phyloP scores from a whole-genome alignment of 64 coral and sea anemone species.

The Platygyra sinensis region DNA sequence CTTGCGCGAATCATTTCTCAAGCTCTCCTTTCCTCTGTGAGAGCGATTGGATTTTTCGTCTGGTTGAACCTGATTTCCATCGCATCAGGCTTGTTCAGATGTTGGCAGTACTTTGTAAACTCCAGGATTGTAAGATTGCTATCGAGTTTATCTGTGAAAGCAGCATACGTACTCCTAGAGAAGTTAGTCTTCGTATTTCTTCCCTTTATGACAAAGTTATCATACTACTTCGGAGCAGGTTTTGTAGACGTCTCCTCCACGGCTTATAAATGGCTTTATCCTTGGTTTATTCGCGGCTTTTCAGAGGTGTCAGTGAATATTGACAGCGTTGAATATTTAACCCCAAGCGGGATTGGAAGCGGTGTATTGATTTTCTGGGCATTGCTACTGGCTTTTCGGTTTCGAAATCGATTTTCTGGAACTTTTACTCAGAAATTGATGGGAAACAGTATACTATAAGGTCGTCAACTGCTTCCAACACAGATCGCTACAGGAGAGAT shows the following conservation, averaged over 20 bases:
- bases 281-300: neutral
- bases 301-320: neutral
- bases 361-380: constrained; percentile 3
- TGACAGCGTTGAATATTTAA: neutral
- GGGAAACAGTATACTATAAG: constrained; percentile 22
- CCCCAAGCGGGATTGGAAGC: constrained; percentile 8
- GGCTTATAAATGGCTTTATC: neutral
- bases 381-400: neutral
- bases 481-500: neutral
- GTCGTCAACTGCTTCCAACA: neutral
- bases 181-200: constrained; percentile 37
- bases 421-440: constrained; percentile 45
- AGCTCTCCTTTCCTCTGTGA: neutral
- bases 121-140: constrained; percentile 10
- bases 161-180: neutral
- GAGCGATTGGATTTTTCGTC: neutral
- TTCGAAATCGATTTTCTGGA: constrained; percentile 14
- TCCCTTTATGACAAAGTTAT: constrained; percentile 32
- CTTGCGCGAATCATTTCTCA: neutral
- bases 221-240: neutral
- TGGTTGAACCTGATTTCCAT: constrained; percentile 36
- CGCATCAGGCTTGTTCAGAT: constrained; percentile 20
- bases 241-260: neutral
- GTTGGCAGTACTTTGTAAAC: constrained; percentile 24
- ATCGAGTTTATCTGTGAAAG: neutral